Base-by-base conservation (phyloP, 2,113 vertebrate genomes). In the Solea senegalensis region DNA sequence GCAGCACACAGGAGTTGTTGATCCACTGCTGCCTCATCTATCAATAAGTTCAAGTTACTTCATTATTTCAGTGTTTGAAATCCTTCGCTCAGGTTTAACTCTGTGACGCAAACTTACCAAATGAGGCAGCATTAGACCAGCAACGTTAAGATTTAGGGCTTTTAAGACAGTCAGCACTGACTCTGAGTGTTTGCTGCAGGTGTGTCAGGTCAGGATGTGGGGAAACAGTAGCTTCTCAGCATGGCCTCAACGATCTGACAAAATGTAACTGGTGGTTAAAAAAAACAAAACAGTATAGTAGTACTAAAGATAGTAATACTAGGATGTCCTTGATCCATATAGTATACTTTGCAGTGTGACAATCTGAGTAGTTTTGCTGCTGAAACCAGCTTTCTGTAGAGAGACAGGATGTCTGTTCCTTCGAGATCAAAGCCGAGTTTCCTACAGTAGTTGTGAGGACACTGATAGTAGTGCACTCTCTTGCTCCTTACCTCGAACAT, bases 381-480 rank as follows among this genome's bases (percentile, higher is more conserved):
- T 10, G 50, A 26, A 21, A 52, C 8, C 27, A 56, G 8, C 65
- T 82, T 84, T 72, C 73, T 84, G 80, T 55, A 53, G 1, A 63
- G 51, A 77, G 74, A 56, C 50, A 80, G 83, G 86, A 84, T 84
- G 70, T 78, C 60, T 78, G 78, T 77, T 70, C 78, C 13, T 39
- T 16, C 12, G 52, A 84, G 83, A 86, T 84, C 82, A 69, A 74
- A 46, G 45, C 50, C 60, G 72, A 16, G 14, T 52, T 26, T 8
- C 5, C 1, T 14, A n/a, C n/a, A n/a, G n/a, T n/a, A 14, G 4
- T 48, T 12, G 12, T 48, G 12, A 48, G 12, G 45, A 48, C 45
- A 48, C 34, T 34, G 3, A 4, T 34, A 4, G 34, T 34, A 6
- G 34, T 34, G 34, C 34, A 34, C 34, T 34, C 34, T 2, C 34